A percentile compares a stretch with the other conserved stretches of the same genome.
These are phyloP conservation scores for Temnothorax nylanderi DNA, from an alignment of 1,140 invertebrate species.

Conservation along the genomic window DNA sequence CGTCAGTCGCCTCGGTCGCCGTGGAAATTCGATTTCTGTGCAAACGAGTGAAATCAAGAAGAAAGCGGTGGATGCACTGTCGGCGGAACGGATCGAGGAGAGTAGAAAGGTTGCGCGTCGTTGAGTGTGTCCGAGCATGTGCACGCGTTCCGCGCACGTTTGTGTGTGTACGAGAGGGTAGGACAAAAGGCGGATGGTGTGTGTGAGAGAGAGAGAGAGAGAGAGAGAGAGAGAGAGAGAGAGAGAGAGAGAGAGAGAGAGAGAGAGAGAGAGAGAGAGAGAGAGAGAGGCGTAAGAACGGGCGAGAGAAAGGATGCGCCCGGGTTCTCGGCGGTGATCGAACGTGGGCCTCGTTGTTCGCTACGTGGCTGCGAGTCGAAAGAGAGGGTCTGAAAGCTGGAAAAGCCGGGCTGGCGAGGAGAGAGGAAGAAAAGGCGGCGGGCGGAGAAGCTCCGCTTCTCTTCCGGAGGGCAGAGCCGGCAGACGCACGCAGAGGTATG, in stretches of 20 bases:
- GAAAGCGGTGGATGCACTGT: conserved; percentile 1
- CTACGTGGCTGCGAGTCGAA: conserved; percentile 50
- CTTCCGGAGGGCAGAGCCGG: not conserved
- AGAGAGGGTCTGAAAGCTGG: conserved; percentile 53
- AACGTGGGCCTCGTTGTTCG: conserved; percentile 57
- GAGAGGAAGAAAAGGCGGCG: conserved; percentile 32
- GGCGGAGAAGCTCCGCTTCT: conserved; percentile 11
- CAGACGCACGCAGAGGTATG: not conserved
- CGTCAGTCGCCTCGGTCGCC: conserved; percentile 3
- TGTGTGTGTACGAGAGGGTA: conserved; percentile 12
- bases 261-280: conserved; percentile 28
- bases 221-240: no score
- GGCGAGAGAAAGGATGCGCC: conserved; percentile 52
- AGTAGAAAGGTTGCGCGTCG: conserved; percentile 25
- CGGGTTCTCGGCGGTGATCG: conserved; percentile 64
- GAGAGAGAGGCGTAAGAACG: not conserved
- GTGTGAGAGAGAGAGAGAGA: not conserved
- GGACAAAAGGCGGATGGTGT: conserved; percentile 22
- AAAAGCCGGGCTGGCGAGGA: conserved; percentile 38
- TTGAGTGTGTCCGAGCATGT: not conserved
- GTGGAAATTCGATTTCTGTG: conserved; percentile 69
- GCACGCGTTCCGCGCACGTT: not conserved
- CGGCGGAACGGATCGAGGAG: conserved; percentile 17
- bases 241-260: conserved; percentile 14
- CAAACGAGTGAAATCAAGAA: conserved; percentile 61